Evolutionary conservation across 2,888 invertebrate genomes (phyloP), one percentile per base, ranked within the genome.

Genomic region (Lepidocyrtoides sp.): DNA sequence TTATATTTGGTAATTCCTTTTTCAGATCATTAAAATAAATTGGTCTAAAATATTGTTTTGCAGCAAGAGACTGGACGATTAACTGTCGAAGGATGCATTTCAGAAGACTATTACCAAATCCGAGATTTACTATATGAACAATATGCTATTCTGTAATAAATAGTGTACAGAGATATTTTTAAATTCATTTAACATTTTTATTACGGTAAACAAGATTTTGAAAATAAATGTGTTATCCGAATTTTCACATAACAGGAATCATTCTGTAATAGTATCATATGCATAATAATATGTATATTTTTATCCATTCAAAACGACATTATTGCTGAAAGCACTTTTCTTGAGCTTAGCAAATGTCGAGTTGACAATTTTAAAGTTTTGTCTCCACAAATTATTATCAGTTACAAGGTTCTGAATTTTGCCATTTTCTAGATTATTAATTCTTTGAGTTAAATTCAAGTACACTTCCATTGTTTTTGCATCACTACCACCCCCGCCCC

Each of bases 41-140:
- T n/a, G n/a, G n/a, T n/a, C n/a, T 29, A 26, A 36, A 32, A 32
- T 85, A 93, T 93, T 94, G 94, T 94, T 92, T 96, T 96, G 94
- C 95, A 98, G 97, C 97, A 98, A 95, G 99, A 99, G 94, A 97
- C 97, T 83, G 99, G 99, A 0, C 97, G 97, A 95, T 98, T 99
- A 54, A 97, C 98, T 48, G 95, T 99, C 91, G 99, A 99, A 96
- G 99, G 99, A 0, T 97, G 98, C 88, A 96, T 99, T 0, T 98
- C 98, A 7, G 98, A 99, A 94, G 99, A 99, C 94, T 99, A 99
- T 95, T 99, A 98, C 95, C 97, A 97, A 96, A 97, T 99, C 72
- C 96, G 99, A 89, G 98, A 98, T 94, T 95, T 99, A 51, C 96
- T 99, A 41, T 99, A 99, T 95, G 97, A 98, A 93, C 99, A 99